These are phyloP conservation scores for Frieseomelitta varia DNA, from an alignment of 1,140 invertebrate species.

Conservation along the genomic window DNA sequence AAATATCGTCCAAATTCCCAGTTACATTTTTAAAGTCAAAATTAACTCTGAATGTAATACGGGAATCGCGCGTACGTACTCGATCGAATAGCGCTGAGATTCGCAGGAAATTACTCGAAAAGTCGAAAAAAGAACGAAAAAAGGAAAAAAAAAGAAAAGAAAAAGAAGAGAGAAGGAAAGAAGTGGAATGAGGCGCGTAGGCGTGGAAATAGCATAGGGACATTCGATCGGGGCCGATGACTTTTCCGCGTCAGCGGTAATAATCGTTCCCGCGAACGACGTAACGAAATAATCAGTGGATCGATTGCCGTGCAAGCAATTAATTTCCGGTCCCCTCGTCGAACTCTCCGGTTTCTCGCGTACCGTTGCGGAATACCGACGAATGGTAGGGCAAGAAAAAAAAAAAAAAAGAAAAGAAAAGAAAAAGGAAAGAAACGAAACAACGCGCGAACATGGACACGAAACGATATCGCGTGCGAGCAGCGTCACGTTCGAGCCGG, in stretches of 20 bases:
- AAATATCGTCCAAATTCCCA: too few species aligned
- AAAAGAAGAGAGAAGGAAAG: background rate
- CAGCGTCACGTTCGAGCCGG: background rate
- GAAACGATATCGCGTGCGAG: slow-evolving; percentile 26
- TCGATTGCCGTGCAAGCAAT: slow-evolving; percentile 47
- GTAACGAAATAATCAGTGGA: slow-evolving; percentile 20
- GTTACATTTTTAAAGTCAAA: too few species aligned
- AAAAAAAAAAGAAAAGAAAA: too few species aligned
- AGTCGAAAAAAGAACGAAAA: background rate
- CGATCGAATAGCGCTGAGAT: too few species aligned
- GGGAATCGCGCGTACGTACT: too few species aligned
- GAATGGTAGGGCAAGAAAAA: background rate
- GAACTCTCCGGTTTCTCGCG: slow-evolving; percentile 30
- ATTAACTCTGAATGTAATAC: too few species aligned
- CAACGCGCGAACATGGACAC: background rate
- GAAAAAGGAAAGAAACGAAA: background rate
- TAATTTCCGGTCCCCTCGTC: slow-evolving; percentile 31
- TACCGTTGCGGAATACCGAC: slow-evolving; percentile 10
- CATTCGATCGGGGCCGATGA: slow-evolving; percentile 23
- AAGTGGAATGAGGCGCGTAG: too few species aligned
- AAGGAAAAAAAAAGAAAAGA: background rate
- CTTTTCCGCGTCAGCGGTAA: slow-evolving; percentile 30
- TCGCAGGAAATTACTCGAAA: too few species aligned
- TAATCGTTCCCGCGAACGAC: slow-evolving; percentile 7
- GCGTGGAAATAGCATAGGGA: background rate